Evolutionary conservation across 2,888 invertebrate genomes (phyloP).

Genomic region (Pterostichus madidus): DNA sequence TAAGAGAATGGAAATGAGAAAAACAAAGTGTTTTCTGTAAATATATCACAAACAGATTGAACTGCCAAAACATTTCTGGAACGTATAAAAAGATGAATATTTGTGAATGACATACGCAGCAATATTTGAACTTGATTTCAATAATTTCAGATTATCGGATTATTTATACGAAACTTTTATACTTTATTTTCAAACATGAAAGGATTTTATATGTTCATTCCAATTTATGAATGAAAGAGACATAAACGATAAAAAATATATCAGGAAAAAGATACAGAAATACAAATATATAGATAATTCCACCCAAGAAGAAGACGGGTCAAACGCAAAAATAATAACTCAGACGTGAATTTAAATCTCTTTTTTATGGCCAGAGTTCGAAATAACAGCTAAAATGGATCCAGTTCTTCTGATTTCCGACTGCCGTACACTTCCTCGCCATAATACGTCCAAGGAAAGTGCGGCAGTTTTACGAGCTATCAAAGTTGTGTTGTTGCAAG

Average conservation of each 20-base stretch:
- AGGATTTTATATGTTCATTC: background rate
- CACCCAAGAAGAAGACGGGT: slow-evolving; percentile 7
- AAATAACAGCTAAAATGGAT: background rate
- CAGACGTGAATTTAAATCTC: slow-evolving; percentile 45
- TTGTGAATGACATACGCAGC: background rate
- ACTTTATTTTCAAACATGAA: background rate
- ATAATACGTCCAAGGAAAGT: slow-evolving; percentile 34
- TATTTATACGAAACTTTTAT: background rate
- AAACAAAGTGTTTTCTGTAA: no score
- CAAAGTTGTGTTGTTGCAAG: slow-evolving; percentile 60
- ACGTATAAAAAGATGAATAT: no score
- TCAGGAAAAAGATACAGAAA: slow-evolving; percentile 14
- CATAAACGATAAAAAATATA: slow-evolving; percentile 33
- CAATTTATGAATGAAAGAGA: background rate
- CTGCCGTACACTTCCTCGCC: background rate
- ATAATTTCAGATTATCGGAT: background rate
- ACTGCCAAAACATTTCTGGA: no score
- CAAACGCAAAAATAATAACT: slow-evolving; percentile 54
- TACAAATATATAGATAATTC: slow-evolving; percentile 9
- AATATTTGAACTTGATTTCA: background rate
- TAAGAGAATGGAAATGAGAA: no score
- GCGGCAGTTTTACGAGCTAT: slow-evolving; percentile 59
- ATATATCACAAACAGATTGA: no score
- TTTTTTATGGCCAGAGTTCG: slow-evolving; percentile 36
- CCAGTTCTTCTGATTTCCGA: slow-evolving; percentile 26